phyloP scores from a whole-genome alignment of 1,140 invertebrate genomes.

The Parasteatoda tepidariorum region DNA sequence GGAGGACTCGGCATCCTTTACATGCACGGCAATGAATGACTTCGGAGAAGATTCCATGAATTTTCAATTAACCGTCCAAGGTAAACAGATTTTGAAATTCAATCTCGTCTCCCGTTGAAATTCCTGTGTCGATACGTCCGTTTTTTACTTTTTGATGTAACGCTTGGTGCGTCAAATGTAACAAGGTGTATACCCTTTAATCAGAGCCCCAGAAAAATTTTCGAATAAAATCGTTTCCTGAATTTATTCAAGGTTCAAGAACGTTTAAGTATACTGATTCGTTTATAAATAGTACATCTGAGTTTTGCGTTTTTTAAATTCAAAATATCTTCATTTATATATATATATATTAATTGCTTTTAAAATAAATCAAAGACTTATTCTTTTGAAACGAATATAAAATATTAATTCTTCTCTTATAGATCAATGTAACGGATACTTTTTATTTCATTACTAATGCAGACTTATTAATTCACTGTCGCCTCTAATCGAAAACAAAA shows the following conservation, averaged over 20 bases:
- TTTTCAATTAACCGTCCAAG: conserved; percentile 95
- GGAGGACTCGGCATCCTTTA: conserved; percentile 92
- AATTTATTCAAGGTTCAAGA: background rate
- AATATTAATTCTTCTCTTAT: too few species aligned
- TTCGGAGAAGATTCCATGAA: conserved; percentile 95
- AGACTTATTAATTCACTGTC: too few species aligned
- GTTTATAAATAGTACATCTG: too few species aligned
- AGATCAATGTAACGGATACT: too few species aligned
- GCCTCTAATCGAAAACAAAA: too few species aligned
- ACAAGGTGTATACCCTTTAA: background rate
- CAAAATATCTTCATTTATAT: too few species aligned
- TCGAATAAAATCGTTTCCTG: background rate
- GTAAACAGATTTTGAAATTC: conserved; percentile 68
- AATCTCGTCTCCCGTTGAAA: conserved; percentile 6
- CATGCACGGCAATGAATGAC: conserved; percentile 92
- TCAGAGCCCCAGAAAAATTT: background rate
- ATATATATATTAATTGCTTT: too few species aligned
- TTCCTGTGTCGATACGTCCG: conserved; percentile 26
- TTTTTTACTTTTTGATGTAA: background rate
- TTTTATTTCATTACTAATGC: too few species aligned
- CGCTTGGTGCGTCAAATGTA: background rate
- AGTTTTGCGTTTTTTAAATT: too few species aligned
- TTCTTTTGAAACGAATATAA: too few species aligned
- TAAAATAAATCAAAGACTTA: too few species aligned
- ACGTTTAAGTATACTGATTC: background rate